phyloP scores from a whole-genome alignment of 2,888 invertebrate genomes.

The Netelia inedita region DNA sequence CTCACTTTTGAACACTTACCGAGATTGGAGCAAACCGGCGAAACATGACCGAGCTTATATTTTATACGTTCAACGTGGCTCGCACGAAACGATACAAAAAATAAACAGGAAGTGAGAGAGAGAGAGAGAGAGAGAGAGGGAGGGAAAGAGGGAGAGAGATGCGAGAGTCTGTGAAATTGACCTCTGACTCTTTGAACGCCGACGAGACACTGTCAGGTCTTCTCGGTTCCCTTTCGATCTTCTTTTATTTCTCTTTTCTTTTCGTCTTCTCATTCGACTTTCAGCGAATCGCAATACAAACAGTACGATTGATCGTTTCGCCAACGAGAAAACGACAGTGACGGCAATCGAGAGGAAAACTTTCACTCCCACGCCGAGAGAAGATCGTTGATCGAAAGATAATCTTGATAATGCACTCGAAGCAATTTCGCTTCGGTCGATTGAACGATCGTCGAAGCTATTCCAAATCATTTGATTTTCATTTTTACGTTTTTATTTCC shows the following conservation, averaged over 20 bases:
- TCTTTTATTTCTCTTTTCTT: neutral
- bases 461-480: neutral
- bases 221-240: slow-evolving; percentile 17
- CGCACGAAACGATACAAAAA: slow-evolving; percentile 5
- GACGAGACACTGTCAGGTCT: slow-evolving; percentile 52
- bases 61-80: slow-evolving; percentile 9
- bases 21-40: slow-evolving; percentile 63
- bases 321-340: slow-evolving; percentile 11
- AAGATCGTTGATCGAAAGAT: neutral
- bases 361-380: slow-evolving; percentile 32
- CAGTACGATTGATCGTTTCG: slow-evolving; percentile 27
- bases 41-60: slow-evolving; percentile 43
- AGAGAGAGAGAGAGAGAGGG: neutral
- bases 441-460: neutral
- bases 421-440: slow-evolving; percentile 6
- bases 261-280: slow-evolving; percentile 15
- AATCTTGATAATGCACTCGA: neutral
- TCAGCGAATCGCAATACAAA: slow-evolving; percentile 6
- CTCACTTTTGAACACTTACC: slow-evolving; percentile 65
- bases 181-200: slow-evolving; percentile 40
- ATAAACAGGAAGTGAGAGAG: neutral
- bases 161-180: slow-evolving; percentile 35
- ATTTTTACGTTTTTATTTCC: neutral
- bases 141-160: slow-evolving; percentile 1
- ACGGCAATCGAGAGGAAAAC: slow-evolving; percentile 1